phyloP scores from a whole-genome alignment of 2,888 invertebrate species.

The Chesias legatella region DNA sequence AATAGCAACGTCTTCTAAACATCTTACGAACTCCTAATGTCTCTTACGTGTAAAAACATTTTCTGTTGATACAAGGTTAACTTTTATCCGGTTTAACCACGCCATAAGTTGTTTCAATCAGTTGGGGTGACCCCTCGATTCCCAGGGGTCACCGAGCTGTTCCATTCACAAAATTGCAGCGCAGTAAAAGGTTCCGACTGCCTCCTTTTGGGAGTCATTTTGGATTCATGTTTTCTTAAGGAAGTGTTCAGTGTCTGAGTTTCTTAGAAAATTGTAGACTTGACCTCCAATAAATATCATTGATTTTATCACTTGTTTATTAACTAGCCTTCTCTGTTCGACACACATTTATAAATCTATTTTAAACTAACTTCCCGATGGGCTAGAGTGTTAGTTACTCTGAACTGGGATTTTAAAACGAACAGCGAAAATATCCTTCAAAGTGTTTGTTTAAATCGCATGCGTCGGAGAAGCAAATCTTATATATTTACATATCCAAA shows the following conservation, averaged over 20 bases:
- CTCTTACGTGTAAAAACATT: slow-evolving; percentile 18
- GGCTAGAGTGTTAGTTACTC: no score
- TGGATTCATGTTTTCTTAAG: slow-evolving; percentile 37
- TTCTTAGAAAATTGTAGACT: slow-evolving; percentile 25
- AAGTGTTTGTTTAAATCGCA: no score
- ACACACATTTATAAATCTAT: no score
- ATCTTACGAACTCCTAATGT: no score
- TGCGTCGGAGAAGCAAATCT: background rate
- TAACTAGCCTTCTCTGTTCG: no score
- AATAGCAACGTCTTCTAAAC: no score
- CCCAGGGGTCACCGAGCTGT: slow-evolving; percentile 38
- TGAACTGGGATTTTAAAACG: no score
- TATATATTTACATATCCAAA: background rate
- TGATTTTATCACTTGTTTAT: no score
- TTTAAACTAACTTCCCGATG: no score
- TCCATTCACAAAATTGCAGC: slow-evolving; percentile 66
- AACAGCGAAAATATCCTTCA: no score
- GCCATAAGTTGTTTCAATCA: slow-evolving; percentile 57
- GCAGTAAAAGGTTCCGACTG: slow-evolving; percentile 40
- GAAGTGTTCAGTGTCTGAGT: slow-evolving; percentile 32
- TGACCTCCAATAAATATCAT: no score
- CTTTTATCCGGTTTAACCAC: slow-evolving; percentile 53
- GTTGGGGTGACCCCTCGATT: slow-evolving; percentile 34
- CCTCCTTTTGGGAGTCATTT: slow-evolving; percentile 37
- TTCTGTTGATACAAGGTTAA: slow-evolving; percentile 33